Percentiles rank a stretch among this genome's conserved stretches.
These are phyloP conservation scores for Halichondria panicea DNA, from an alignment of 37 sponge, comb jelly and placozoan species.

Conservation along the genomic window DNA sequence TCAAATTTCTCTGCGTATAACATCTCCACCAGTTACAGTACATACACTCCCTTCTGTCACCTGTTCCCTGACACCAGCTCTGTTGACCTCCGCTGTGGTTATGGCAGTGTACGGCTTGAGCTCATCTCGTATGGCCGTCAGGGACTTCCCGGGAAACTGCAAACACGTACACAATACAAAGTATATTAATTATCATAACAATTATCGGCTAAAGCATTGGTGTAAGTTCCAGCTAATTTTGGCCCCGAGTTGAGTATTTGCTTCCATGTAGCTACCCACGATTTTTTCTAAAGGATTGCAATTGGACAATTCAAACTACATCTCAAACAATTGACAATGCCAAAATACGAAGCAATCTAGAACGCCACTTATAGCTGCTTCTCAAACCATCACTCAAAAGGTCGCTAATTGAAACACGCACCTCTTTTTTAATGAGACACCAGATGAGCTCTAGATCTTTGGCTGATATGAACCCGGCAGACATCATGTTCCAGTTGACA, in stretches of 20 bases:
- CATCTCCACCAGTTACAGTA: background rate
- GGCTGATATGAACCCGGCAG: background rate
- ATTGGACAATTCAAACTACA: no score
- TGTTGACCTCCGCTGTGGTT: background rate
- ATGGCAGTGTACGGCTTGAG: conserved; percentile 8
- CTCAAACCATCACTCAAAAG: no score
- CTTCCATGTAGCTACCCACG: no score
- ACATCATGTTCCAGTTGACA: conserved; percentile 18
- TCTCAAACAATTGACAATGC: no score
- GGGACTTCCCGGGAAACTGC: conserved; percentile 13
- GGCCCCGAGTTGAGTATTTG: no score
- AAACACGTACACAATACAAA: background rate
- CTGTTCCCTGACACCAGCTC: conserved; percentile 26
- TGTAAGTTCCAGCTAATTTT: no score
- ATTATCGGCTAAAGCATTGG: no score
- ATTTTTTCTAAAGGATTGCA: no score
- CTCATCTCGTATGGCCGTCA: background rate
- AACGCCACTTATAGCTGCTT: no score
- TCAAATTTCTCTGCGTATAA: background rate
- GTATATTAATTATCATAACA: no score
- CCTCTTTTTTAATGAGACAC: conserved; percentile 31
- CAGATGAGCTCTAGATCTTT: conserved; percentile 31
- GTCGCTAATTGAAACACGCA: no score
- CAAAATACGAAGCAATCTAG: no score
- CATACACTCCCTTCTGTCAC: background rate